Evolutionary conservation across 2,888 invertebrate species (phyloP), one percentile per base, ranked within the genome.

Genomic region (Branchipolynoe longqiensis): DNA sequence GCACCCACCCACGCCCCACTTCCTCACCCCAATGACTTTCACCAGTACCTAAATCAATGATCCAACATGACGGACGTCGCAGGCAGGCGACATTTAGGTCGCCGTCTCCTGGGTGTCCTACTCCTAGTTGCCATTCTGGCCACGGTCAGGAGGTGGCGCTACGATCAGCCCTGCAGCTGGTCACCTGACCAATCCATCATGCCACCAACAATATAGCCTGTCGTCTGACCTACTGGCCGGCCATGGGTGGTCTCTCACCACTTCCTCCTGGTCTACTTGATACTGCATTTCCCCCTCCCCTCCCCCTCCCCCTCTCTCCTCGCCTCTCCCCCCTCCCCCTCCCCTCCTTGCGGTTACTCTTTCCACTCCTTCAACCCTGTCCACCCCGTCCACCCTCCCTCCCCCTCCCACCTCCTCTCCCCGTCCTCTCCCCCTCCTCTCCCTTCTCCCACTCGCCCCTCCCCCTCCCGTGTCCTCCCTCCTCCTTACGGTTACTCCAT

Each of bases 171-270:
- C n/a, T n/a, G n/a, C n/a, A n/a, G n/a, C n/a, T n/a, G n/a, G n/a
- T n/a, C n/a, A n/a, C n/a, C n/a, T 38, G 69, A 69, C 36, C 69
- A 22, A 69, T 69, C 12, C 69, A 22, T 69, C 69, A 69, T 38
- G 69, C 38, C 36, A 69, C 69, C 69, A 69, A 69, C 69, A 69
- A 69, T 69, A 69, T 69, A n/a, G 69, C 36, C 62, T 28, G 62
- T 31, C 62, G 25, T 62, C 62, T 62, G 62, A 62, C 62, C 62
- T 28, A 62, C 28, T 62, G 28, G 28, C 31, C 28, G n/a, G n/a
- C n/a, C n/a, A n/a, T n/a, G n/a, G n/a, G n/a, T 3, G 22, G 22
- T 56, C 56, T 56, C 22, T 14, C 8, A n/a, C 48, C 48, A 22
- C 56, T 25, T 56, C 56, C 56, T 25, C 22, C 56, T 12, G n/a